Evolutionary conservation across 1,140 invertebrate genomes (phyloP).

Genomic region (Tetramorium alpestre): DNA sequence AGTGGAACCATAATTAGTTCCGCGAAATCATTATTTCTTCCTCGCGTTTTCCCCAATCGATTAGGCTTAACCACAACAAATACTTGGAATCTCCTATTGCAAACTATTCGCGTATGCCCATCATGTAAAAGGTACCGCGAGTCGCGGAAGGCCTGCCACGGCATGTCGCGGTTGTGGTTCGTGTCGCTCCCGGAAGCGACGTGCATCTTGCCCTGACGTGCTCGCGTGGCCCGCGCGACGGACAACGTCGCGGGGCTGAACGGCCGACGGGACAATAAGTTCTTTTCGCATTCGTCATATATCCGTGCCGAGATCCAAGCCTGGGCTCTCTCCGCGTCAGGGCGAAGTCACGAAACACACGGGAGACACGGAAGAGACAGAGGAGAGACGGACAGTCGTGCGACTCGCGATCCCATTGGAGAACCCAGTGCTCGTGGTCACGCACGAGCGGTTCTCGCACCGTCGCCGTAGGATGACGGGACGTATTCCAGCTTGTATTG

Average conservation of each 20-base stretch:
- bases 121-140: conserved; percentile 40
- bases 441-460: conserved; percentile 74
- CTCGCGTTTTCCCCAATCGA: conserved; percentile 36
- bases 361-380: conserved; percentile 43
- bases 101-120: conserved; percentile 33
- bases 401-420: conserved; percentile 75
- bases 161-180: conserved; percentile 50
- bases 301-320: conserved; percentile 30
- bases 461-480: conserved; percentile 73
- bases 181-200: conserved; percentile 51
- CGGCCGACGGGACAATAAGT: conserved; percentile 41
- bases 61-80: conserved; percentile 26
- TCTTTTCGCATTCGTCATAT: conserved; percentile 52
- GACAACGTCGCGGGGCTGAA: conserved; percentile 11
- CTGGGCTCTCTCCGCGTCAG: conserved; percentile 26
- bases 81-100: conserved; percentile 40
- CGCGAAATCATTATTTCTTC: conserved; percentile 18
- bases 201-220: conserved; percentile 55
- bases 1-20: conserved; percentile 42
- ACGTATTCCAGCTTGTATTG: conserved; percentile 80
- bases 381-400: conserved; percentile 74
- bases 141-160: conserved; percentile 46
- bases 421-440: conserved; percentile 68
- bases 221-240: conserved; percentile 48
- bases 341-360: conserved; percentile 40